Percentiles rank a stretch among this genome's conserved stretches.
Evolutionary conservation across 2,797 vertebrate genomes (phyloP).

Genomic region (Eupleurogrammus muticus): DNA sequence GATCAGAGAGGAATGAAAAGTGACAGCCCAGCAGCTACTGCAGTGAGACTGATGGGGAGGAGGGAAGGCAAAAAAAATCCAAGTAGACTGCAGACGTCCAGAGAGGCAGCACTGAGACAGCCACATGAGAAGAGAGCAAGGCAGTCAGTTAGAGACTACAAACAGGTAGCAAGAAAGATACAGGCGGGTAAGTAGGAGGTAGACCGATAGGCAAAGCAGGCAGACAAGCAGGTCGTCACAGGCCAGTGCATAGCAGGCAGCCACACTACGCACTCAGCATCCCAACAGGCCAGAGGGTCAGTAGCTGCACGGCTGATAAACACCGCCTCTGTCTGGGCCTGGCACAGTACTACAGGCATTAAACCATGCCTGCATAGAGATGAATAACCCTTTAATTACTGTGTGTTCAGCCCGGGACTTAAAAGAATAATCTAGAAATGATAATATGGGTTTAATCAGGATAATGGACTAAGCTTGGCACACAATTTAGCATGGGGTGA

Average conservation of each 20-base stretch:
- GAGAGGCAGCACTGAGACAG: conserved; percentile 45
- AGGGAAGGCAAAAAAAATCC: conserved; percentile 16
- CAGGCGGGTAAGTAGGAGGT: conserved; percentile 37
- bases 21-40: conserved; percentile 53
- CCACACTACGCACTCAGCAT: conserved; percentile 78
- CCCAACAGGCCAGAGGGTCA: conserved; percentile 75
- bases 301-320: conserved; percentile 55
- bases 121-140: conserved; percentile 41
- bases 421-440: not conserved
- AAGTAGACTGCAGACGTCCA: conserved; percentile 36
- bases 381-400: conserved; percentile 27
- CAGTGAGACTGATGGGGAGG: conserved; percentile 57
- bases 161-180: conserved; percentile 37
- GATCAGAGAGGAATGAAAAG: conserved; percentile 41
- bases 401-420: not conserved
- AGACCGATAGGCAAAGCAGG: conserved; percentile 58
- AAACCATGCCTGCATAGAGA: conserved; percentile 13
- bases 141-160: conserved; percentile 34
- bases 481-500: not conserved
- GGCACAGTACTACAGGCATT: conserved; percentile 61
- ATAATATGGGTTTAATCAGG: not conserved
- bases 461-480: not conserved
- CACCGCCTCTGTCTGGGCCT: conserved; percentile 79
- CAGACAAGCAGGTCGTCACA: conserved; percentile 71
- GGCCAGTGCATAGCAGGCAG: conserved; percentile 58